Conservation (phyloP, 2,113 vertebrate genomes). For the Ciconia maguari region DNA sequence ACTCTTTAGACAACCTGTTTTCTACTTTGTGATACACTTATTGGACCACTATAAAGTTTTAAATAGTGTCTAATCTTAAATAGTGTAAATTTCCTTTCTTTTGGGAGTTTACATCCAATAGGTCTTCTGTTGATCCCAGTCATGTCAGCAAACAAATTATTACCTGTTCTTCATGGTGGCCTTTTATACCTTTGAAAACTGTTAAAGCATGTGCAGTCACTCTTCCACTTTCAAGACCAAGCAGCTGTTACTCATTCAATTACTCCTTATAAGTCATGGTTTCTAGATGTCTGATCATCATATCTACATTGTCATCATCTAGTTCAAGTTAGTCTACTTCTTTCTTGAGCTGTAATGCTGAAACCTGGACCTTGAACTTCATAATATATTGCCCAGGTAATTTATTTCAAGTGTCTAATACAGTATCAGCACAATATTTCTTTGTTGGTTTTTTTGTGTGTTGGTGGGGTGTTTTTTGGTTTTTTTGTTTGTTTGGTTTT, state of each 20-base stretch:
- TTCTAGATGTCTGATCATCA: neutral
- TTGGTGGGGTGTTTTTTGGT: neutral
- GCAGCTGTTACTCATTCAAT: neutral
- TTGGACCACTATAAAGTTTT: neutral
- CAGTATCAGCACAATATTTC: neutral
- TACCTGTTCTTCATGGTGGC: neutral
- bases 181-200: neutral
- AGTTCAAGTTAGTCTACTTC: neutral
- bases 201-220: fast-evolving
- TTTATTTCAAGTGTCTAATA: neutral
- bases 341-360: neutral
- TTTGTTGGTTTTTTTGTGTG: neutral
- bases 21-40: neutral
- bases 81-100: neutral
- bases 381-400: neutral
- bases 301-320: neutral
- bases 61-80: neutral
- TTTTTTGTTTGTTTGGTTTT: neutral
- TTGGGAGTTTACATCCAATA: neutral
- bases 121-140: neutral
- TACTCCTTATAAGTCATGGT: neutral
- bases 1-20: neutral
- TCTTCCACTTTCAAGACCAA: neutral
- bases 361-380: neutral
- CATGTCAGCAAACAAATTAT: neutral